Percentiles rank a stretch among this genome's conserved stretches.
Conservation (phyloP, 2,113 vertebrate species). For the Corapipo altera region DNA sequence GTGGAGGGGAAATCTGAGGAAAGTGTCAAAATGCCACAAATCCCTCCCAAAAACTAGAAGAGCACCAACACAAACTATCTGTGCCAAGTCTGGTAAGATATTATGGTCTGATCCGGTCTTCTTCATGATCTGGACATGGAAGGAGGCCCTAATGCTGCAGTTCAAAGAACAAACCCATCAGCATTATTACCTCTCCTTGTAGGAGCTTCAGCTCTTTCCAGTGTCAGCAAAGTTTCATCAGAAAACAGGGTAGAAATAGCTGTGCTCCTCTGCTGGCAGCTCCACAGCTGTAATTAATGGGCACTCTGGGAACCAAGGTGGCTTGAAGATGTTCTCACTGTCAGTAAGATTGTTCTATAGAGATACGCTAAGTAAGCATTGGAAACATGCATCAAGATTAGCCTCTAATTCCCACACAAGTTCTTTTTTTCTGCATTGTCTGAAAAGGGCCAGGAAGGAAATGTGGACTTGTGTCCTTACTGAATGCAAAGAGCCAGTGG, state of each 20-base stretch:
- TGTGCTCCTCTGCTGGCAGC: neutral
- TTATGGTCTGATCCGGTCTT: neutral
- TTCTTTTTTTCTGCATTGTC: neutral
- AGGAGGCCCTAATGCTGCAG: rapidly evolving
- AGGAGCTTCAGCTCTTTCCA: neutral
- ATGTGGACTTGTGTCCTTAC: rapidly evolving
- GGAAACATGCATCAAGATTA: neutral
- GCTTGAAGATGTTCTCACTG: neutral
- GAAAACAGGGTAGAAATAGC: neutral
- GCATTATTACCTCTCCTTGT: neutral
- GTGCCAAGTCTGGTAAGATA: neutral
- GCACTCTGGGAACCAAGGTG: neutral
- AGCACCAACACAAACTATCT: neutral
- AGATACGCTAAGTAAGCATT: neutral
- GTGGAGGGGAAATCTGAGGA: neutral
- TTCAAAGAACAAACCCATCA: rapidly evolving
- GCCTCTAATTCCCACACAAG: neutral
- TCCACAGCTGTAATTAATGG: neutral
- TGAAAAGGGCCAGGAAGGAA: neutral
- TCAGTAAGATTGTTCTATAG: neutral
- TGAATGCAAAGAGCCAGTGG: neutral
- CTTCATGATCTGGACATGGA: neutral
- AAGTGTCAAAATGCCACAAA: neutral
- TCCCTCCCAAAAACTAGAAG: neutral
- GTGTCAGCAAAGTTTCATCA: neutral